phyloP scores from a whole-genome alignment of 2,888 invertebrate genomes.

The Drosophila quinaria region DNA sequence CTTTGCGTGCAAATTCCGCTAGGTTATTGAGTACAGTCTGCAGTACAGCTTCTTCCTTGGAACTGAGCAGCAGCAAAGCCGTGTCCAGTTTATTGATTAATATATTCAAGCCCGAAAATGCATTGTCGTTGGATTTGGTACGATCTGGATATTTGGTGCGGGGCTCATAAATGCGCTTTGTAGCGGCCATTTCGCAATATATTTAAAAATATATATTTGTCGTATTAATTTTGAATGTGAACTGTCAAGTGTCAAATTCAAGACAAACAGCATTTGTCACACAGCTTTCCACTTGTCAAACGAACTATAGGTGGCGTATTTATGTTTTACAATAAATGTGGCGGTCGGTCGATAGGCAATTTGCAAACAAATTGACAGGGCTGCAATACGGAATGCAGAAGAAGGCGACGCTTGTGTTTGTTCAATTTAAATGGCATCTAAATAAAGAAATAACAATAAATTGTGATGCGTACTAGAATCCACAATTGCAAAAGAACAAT shows the following conservation, averaged over 20 bases:
- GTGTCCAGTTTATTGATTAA: constrained; percentile 65
- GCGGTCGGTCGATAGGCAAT: background rate
- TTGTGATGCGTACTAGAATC: constrained; percentile 12
- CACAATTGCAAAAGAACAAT: constrained; percentile 2
- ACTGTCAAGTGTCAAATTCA: background rate
- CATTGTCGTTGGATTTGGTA: constrained; percentile 55
- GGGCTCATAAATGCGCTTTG: constrained; percentile 66
- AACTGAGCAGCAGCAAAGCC: constrained; percentile 68
- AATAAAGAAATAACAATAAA: constrained; percentile 16
- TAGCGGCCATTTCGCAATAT: constrained; percentile 33
- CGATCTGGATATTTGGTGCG: constrained; percentile 71
- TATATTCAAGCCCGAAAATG: constrained; percentile 63
- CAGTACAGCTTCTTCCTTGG: constrained; percentile 75
- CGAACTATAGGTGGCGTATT: background rate
- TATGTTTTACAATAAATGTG: too few relatives aligned
- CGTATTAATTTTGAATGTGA: too few relatives aligned
- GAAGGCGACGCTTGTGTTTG: constrained; percentile 70
- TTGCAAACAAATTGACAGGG: constrained; percentile 34
- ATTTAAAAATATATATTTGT: background rate
- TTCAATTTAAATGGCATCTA: constrained; percentile 35
- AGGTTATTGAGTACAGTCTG: constrained; percentile 71
- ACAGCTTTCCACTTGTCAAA: background rate
- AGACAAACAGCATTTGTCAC: constrained; percentile 22
- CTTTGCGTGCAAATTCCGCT: constrained; percentile 69
- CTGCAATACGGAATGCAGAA: constrained; percentile 53